Percentiles rank a stretch among this genome's conserved stretches.
These are phyloP conservation scores for Gallinago nigripennis DNA, from an alignment of 2,797 vertebrate genomes.

Conservation along the genomic window DNA sequence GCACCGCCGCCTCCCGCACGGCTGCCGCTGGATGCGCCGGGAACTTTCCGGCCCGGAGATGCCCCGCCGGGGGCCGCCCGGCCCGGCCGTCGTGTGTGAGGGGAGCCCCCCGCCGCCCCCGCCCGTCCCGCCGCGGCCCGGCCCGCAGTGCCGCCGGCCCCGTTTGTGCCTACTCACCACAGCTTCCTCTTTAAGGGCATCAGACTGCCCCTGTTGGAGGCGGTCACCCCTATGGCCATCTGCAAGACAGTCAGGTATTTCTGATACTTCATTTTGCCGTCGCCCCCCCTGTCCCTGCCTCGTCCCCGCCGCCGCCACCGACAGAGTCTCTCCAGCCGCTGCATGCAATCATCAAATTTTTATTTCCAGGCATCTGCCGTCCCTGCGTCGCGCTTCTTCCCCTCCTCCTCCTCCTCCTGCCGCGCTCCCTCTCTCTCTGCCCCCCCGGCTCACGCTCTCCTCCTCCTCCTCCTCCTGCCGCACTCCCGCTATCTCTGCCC, in stretches of 20 bases:
- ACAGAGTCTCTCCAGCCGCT: conserved; percentile 83
- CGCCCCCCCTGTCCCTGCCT: conserved; percentile 79
- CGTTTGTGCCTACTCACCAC: conserved; percentile 89
- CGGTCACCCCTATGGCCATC: conserved; percentile 98
- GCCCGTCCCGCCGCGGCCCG: conserved; percentile 6
- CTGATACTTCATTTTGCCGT: conserved; percentile 98
- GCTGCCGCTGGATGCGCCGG: neutral
- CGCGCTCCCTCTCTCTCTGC: conserved; percentile 58
- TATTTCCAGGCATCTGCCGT: conserved; percentile 89
- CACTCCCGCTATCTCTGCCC: conserved; percentile 23
- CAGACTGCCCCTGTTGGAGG: conserved; percentile 95
- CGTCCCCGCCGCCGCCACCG: conserved; percentile 86
- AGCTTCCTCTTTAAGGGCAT: conserved; percentile 96
- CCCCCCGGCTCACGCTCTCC: conserved; percentile 55
- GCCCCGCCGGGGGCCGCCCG: neutral
- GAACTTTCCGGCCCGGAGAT: neutral
- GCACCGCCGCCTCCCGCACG: neutral
- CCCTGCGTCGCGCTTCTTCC: conserved; percentile 64
- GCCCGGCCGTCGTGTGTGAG: neutral
- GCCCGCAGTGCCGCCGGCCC: conserved; percentile 42
- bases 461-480: conserved; percentile 50
- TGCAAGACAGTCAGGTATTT: conserved; percentile 99
- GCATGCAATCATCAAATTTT: conserved; percentile 89
- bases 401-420: conserved; percentile 46
- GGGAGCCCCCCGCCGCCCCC: neutral